Conservation (phyloP, 2,113 vertebrate genomes). For the Ictidomys tridecemlineatus region DNA sequence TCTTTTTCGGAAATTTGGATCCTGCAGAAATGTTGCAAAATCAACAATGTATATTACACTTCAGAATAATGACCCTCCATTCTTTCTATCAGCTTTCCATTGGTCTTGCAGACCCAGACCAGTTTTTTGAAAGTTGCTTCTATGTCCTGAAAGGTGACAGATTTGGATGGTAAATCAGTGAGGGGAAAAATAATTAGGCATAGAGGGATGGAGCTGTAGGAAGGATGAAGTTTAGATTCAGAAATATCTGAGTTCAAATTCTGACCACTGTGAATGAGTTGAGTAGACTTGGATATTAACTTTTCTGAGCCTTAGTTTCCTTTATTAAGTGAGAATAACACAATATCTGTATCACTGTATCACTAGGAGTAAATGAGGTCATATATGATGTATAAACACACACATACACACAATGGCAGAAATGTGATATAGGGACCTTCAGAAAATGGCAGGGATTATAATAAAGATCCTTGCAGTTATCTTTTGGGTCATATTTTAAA, state of each 20-base stretch:
- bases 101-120: not conserved
- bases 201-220: not conserved
- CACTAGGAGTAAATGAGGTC: not conserved
- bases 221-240: slow-evolving; percentile 14
- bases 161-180: not conserved
- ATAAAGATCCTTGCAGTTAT: not conserved
- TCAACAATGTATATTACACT: not conserved
- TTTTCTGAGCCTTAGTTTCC: not conserved
- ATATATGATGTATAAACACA: not conserved
- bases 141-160: not conserved
- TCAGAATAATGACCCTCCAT: not conserved
- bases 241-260: not conserved
- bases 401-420: not conserved
- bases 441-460: not conserved
- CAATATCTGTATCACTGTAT: not conserved
- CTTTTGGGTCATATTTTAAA: slow-evolving; percentile 15
- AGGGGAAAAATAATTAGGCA: not conserved
- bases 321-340: not conserved
- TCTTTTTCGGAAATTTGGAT: slow-evolving; percentile 23
- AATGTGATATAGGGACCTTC: not conserved
- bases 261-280: not conserved
- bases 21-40: not conserved
- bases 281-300: not conserved
- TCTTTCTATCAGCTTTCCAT: slow-evolving; percentile 21
- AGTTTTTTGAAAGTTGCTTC: not conserved